A percentile compares a stretch with the other conserved stretches of the same genome.
These are phyloP conservation scores for Adineta ricciae DNA, from an alignment of 2,888 invertebrate genomes.

Conservation along the genomic window DNA sequence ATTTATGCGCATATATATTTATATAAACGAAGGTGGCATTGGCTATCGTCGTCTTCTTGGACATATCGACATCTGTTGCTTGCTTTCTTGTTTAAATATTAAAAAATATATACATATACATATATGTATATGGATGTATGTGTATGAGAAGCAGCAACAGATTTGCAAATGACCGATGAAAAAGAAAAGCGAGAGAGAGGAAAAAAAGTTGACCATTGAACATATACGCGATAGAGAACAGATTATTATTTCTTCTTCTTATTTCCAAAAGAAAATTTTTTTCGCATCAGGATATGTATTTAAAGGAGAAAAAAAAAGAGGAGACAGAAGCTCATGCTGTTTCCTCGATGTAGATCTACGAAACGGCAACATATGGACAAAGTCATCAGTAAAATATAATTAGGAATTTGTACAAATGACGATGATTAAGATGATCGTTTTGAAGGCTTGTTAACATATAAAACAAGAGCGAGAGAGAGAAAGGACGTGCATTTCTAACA, in stretches of 20 bases:
- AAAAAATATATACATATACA: not conserved
- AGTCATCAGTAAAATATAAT: constrained; percentile 15
- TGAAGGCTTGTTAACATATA: not conserved
- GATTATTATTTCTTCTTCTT: not conserved
- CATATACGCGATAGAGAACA: not conserved
- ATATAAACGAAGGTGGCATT: not conserved
- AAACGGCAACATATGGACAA: constrained; percentile 15
- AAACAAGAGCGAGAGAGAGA: not conserved
- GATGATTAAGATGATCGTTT: not conserved
- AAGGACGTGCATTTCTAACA: not conserved
- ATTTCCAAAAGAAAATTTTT: not conserved
- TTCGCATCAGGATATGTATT: not conserved
- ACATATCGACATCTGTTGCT: not conserved
- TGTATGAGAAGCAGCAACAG: not conserved
- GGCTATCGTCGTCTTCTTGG: not conserved
- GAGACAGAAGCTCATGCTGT: not conserved
- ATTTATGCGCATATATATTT: constrained; percentile 7
- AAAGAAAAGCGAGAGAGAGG: not conserved
- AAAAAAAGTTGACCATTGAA: not conserved
- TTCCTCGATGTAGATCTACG: not conserved
- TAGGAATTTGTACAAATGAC: constrained; percentile 5
- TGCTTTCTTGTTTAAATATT: constrained; percentile 4
- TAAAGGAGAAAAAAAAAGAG: not conserved
- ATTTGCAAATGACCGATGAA: not conserved
- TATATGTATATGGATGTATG: not conserved